These are phyloP conservation scores for Xanthia icteritia DNA, from an alignment of 2,888 invertebrate species.

Conservation along the genomic window DNA sequence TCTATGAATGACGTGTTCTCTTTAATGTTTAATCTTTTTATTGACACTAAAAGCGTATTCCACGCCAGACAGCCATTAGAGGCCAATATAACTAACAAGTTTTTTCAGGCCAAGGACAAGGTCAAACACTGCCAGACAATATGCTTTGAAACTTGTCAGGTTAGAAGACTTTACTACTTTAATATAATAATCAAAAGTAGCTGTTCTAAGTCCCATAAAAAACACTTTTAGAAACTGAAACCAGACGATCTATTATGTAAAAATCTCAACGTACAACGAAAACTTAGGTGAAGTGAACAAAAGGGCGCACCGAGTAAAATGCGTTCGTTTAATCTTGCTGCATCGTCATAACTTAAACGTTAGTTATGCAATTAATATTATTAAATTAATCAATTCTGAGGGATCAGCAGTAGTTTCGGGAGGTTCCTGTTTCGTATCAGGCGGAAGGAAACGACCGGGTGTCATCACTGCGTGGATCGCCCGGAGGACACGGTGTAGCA, in stretches of 20 bases:
- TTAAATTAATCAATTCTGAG: too few relatives aligned
- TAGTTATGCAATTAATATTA: too few relatives aligned
- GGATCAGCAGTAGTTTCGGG: too few relatives aligned
- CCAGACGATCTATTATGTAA: neutral
- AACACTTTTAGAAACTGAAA: neutral
- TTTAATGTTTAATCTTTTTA: conserved; percentile 2
- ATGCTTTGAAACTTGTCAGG: neutral
- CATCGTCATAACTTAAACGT: too few relatives aligned
- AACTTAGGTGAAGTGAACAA: neutral
- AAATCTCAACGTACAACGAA: neutral
- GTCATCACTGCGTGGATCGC: too few relatives aligned
- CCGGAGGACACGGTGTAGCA: too few relatives aligned
- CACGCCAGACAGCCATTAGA: conserved; percentile 25
- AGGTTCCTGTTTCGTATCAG: too few relatives aligned
- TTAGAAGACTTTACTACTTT: neutral
- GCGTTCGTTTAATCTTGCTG: too few relatives aligned
- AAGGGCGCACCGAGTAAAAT: too few relatives aligned
- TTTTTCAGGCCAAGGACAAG: conserved; percentile 24
- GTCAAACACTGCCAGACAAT: neutral
- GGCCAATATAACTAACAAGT: conserved; percentile 15
- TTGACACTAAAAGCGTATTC: conserved; percentile 4
- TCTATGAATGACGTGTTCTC: conserved; percentile 3
- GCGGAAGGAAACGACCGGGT: too few relatives aligned
- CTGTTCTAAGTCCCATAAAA: neutral
- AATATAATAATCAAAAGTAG: neutral